Conservation (phyloP, 2,888 invertebrate species). For the Lissonota sp. region DNA sequence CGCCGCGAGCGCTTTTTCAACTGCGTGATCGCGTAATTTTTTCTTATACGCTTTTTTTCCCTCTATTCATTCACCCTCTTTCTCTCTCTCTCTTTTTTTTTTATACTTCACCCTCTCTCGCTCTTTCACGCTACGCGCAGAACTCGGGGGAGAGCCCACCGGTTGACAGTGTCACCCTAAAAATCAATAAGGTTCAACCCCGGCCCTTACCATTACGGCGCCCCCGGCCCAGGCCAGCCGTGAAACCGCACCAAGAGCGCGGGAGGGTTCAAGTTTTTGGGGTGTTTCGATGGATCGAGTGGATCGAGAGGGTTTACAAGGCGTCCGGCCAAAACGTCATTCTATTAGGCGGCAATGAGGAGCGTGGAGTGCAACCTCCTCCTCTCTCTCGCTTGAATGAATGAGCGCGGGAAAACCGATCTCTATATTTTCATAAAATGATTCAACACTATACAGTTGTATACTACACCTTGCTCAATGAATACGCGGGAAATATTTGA, state of each 20-base stretch:
- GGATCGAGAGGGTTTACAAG: slow-evolving; percentile 71
- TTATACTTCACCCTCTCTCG: slow-evolving; percentile 77
- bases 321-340: slow-evolving; percentile 75
- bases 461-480: too few relatives aligned
- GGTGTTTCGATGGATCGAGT: slow-evolving; percentile 70
- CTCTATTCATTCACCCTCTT: slow-evolving; percentile 79
- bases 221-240: slow-evolving; percentile 72
- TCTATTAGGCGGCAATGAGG: slow-evolving; percentile 76
- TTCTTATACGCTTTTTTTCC: slow-evolving; percentile 67
- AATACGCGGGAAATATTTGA: too few relatives aligned
- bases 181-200: slow-evolving; percentile 88
- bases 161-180: slow-evolving; percentile 88
- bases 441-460: too few relatives aligned
- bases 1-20: slow-evolving; percentile 67
- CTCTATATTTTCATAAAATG: neutral
- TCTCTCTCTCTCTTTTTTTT: slow-evolving; percentile 85
- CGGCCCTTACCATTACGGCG: slow-evolving; percentile 83
- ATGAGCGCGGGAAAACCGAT: slow-evolving; percentile 3
- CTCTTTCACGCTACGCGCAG: slow-evolving; percentile 63
- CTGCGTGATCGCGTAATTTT: slow-evolving; percentile 80
- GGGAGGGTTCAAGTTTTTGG: slow-evolving; percentile 67
- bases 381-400: neutral
- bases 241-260: neutral
- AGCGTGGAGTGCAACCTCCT: slow-evolving; percentile 39
- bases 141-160: slow-evolving; percentile 80